Evolutionary conservation across 1,140 invertebrate genomes (phyloP), one percentile per base, ranked within the genome.

Genomic region (Eriocheir sinensis): DNA sequence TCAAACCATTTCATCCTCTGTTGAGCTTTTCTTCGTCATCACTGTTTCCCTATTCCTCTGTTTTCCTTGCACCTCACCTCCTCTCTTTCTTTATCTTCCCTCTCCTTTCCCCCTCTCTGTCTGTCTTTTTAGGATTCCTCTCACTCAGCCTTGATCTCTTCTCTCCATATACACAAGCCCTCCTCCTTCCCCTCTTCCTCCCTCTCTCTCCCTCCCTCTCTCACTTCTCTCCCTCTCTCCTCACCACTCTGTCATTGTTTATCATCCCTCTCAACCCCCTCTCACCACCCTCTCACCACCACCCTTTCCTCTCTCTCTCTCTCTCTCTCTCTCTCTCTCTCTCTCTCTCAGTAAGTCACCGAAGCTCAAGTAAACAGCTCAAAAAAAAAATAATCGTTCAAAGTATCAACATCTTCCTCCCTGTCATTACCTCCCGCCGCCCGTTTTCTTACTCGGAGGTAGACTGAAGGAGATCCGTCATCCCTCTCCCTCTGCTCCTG

Each of bases 101-200:
- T 44, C 36, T 38, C 40, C 44, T 93, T n/a, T 53, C 81, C 86
- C 79, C 44, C 38, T 93, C 72, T 93, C 85, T 85, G 34, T 48
- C 81, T 32, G n/a, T 93, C 81, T 38, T 30, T 80, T 83, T 93
- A 80, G 21, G 32, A 72, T 85, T 38, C 79, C n/a, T 85, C n/a
- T 89, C 30, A 41, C 83, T 88, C 89, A 60, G 21, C 40, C 86
- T 89, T 30, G 27, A 36, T 89, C 40, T 44, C 86, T 30, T 44
- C n/a, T 15, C 40, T 44, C 86, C 34, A 32, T 44, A 40, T 36
- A 30, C 40, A 15, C 34, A 4, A 32, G 17, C 86, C 38, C 15
- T 44, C 40, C 40, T 36, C 86, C 40, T 44, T 36, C 17, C 21
- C 40, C 40, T 89, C 40, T 36, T 89, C 86, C 40, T 40, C 40